A percentile compares a stretch with the other conserved stretches of the same genome.
phyloP scores from a whole-genome alignment of 2,113 vertebrate genomes.

The Nothoprocta perdicaria region DNA sequence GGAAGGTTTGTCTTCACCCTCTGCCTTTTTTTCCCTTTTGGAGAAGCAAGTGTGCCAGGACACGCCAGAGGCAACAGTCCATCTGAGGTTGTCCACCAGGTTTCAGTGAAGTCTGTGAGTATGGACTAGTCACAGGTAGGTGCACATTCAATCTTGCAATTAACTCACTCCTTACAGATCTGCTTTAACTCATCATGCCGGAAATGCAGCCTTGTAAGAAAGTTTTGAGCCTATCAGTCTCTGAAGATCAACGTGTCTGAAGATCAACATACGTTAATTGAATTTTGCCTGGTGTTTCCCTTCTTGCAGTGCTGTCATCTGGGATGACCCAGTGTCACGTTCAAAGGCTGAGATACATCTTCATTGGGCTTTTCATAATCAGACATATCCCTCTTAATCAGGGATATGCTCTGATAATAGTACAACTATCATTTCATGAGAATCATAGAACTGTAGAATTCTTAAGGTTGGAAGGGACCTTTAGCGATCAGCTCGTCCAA shows the following conservation, averaged over 20 bases:
- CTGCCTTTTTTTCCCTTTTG: background rate
- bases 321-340: background rate
- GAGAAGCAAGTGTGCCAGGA: background rate
- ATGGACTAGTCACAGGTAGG: background rate
- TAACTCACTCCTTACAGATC: background rate
- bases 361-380: background rate
- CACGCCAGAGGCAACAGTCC: rapidly evolving
- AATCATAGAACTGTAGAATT: too few relatives aligned
- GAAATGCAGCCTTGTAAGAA: background rate
- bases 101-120: background rate
- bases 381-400: background rate
- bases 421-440: background rate
- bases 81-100: background rate
- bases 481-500: too few relatives aligned
- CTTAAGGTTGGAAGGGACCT: too few relatives aligned
- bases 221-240: background rate
- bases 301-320: background rate
- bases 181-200: slow-evolving; percentile 7
- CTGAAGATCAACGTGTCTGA: background rate
- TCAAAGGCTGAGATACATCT: background rate
- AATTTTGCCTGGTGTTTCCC: background rate
- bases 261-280: background rate
- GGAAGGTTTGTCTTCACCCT: background rate
- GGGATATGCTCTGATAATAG: background rate
- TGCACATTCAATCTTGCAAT: background rate